Evolutionary conservation across 2,888 invertebrate genomes (phyloP), one percentile per base, ranked within the genome.

Genomic region (Netelia virgata): DNA sequence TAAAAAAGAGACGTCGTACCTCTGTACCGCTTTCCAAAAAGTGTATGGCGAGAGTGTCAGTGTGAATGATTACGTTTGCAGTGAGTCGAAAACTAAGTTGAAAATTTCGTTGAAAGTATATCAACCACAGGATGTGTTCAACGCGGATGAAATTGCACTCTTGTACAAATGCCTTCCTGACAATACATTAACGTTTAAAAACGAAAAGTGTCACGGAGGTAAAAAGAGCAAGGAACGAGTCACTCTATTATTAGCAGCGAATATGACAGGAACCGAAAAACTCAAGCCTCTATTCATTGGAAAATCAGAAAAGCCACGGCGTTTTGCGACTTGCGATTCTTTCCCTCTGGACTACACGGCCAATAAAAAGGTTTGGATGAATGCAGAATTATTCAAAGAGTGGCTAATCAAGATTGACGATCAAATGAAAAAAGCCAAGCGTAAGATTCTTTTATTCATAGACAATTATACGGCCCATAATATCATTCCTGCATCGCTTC

Each of bases 311-410:
- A 89, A 90, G 84, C 91, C 92, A 3, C 79, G 88, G 76, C 91
- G 90, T 87, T 92, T 92, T 82, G 90, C 84, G 72, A 79, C 73
- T 20, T 76, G 86, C 8, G 84, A 86, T 64, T 80, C 80, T 61
- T 80, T 88, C 86, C 90, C 90, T 68, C 86, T 90, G 28, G 86
- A 82, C 20, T 92, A 91, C 86, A 87, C 86, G 84, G 83, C 86
- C 57, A 92, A 92, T 79, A 86, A 69, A 64, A 92, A 82, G 80
- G 89, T 91, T 20, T 92, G 92, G 92, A 93, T 94, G 92, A 93
- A 91, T 70, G 11, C 8, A 47, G 10, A 18, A 20, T 18, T 47
- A 47, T 66, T 59, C 10, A 59, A 59, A 20, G n/a, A n/a, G n/a
- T n/a, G n/a, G n/a, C n/a, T n/a, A n/a, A n/a, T n/a, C n/a, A n/a